phyloP scores from a whole-genome alignment of 2,888 invertebrate genomes.

The Diarsia dahlii region DNA sequence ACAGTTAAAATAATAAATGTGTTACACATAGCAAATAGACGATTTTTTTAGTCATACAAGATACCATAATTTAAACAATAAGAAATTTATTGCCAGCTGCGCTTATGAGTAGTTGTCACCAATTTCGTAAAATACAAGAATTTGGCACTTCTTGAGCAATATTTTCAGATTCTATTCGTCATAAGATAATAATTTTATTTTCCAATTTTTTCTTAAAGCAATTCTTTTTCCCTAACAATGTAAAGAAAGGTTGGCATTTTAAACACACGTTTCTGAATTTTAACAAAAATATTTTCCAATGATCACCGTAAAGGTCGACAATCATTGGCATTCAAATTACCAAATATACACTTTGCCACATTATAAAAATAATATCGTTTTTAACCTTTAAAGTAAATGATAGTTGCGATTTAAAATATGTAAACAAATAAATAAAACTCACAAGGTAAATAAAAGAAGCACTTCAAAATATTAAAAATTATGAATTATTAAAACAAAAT shows the following conservation, averaged over 20 bases:
- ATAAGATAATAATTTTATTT: slow-evolving; percentile 29
- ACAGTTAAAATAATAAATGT: slow-evolving; percentile 3
- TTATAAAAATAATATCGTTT: slow-evolving; percentile 1
- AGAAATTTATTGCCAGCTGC: slow-evolving; percentile 62
- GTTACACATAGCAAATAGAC: slow-evolving; percentile 16
- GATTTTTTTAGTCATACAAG: slow-evolving; percentile 23
- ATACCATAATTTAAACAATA: slow-evolving; percentile 47
- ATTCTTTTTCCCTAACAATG: not conserved
- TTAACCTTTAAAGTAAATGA: not conserved
- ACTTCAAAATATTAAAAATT: slow-evolving; percentile 45
- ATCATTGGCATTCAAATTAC: not conserved
- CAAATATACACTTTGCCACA: slow-evolving; percentile 5
- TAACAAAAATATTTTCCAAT: not conserved
- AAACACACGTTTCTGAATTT: slow-evolving; percentile 21
- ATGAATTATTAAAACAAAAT: slow-evolving; percentile 56
- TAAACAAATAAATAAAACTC: slow-evolving; percentile 51
- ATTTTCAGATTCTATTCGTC: slow-evolving; percentile 41
- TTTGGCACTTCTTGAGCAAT: slow-evolving; percentile 77
- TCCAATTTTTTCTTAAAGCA: not conserved
- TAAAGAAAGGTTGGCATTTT: slow-evolving; percentile 12
- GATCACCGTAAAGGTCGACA: slow-evolving; percentile 4
- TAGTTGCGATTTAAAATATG: slow-evolving; percentile 20
- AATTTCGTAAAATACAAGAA: slow-evolving; percentile 54
- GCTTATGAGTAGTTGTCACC: slow-evolving; percentile 47
- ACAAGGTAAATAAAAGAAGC: slow-evolving; percentile 52